Evolutionary conservation across 2,113 vertebrate species (phyloP), one percentile per base, ranked within the genome.

Genomic region (Oryzias woworae): DNA sequence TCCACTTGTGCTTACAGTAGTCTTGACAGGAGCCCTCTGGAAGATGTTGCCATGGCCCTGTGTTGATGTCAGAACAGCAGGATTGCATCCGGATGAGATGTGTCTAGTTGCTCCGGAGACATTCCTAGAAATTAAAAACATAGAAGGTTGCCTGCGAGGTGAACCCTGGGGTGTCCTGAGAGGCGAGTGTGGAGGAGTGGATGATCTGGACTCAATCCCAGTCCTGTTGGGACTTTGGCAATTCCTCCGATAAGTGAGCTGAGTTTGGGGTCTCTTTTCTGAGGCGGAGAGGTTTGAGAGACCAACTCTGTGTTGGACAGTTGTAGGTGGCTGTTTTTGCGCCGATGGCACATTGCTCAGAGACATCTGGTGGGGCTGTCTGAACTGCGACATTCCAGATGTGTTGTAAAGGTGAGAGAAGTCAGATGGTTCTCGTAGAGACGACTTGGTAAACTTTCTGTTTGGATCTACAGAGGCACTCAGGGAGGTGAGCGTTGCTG

Each of bases 21-120:
- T 88, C 89, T 93, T 95, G 66, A 94, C 88, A 84, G 94, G 93
- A 78, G 94, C 93, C 95, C 95, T 94, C 36, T 91, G 82, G 76
- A 91, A 90, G 57, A 88, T 76, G 67, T 89, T 80, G 63, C 86
- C 88, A 72, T 92, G 87, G 76, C 92, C 90, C 84, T 92, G 86
- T 3, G 79, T 83, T 74, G 87, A 73, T 20, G 82, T 72, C 1
- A 36, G 50, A 46, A 70, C 51, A 58, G 73, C 71, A 55, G 85
- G 69, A 77, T 74, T 82, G 69, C 59, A 62, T 70, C 83, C 86
- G 18, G 86, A 66, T 2, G 85, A 80, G 50, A 77, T 68, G 55
- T 77, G 76, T 68, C 82, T 46, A 43, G 75, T 62, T 57, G 69
- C 82, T 77, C 87, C 84, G 31, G 81, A 43, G 73, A 78, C 72